Percentiles rank a stretch among this genome's conserved stretches.
Evolutionary conservation across 2,888 invertebrate genomes (phyloP).

Genomic region (Synanthedon myopaeformis): DNA sequence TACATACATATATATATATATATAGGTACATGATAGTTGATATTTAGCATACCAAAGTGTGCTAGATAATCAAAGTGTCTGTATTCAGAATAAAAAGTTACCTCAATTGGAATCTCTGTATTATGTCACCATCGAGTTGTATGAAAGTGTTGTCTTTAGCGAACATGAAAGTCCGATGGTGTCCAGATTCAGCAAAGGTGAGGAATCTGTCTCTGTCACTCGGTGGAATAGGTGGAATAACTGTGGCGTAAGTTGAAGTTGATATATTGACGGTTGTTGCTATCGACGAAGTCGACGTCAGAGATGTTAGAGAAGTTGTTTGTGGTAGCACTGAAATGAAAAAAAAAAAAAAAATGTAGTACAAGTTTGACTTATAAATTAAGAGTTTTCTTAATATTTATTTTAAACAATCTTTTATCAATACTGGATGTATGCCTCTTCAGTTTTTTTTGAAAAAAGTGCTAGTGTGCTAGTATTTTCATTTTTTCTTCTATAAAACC

Average conservation of each 20-base stretch:
- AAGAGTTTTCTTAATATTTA: too few relatives aligned
- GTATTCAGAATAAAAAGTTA: conserved; percentile 27
- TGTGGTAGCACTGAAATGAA: conserved; percentile 38
- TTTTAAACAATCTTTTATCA: too few relatives aligned
- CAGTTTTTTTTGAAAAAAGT: too few relatives aligned
- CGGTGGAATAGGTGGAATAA: conserved; percentile 75
- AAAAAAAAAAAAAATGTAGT: not conserved
- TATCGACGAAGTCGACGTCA: conserved; percentile 26
- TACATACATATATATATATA: too few relatives aligned
- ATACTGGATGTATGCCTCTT: too few relatives aligned
- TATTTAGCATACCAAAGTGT: too few relatives aligned
- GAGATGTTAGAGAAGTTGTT: conserved; percentile 30
- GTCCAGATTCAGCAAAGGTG: conserved; percentile 87
- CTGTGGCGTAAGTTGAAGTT: conserved; percentile 50
- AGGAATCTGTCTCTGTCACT: conserved; percentile 82
- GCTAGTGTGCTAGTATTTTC: too few relatives aligned
- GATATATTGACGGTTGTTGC: conserved; percentile 59
- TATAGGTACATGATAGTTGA: too few relatives aligned
- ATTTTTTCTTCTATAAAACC: too few relatives aligned
- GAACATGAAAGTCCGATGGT: conserved; percentile 90
- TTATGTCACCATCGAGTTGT: conserved; percentile 90
- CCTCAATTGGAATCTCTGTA: conserved; percentile 91
- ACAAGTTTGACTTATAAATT: not conserved
- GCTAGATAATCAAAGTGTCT: too few relatives aligned
- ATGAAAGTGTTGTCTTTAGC: conserved; percentile 92